A percentile compares a stretch with the other conserved stretches of the same genome.
Conservation (phyloP, 2,797 vertebrate species). For the Erethizon dorsatum region DNA sequence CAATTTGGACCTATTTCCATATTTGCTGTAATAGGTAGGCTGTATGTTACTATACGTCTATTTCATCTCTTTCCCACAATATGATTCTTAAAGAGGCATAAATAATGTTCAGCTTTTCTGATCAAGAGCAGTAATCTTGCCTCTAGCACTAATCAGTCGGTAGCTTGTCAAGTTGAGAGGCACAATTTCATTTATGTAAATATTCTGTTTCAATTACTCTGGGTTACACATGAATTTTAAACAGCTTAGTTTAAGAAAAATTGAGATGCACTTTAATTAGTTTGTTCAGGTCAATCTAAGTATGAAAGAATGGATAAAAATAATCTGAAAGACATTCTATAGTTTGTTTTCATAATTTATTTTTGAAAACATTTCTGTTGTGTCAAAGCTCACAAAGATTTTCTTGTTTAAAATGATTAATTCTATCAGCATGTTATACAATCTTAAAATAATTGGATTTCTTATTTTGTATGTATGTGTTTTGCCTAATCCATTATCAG, state of each 20-base stretch:
- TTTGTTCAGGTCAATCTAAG: neutral
- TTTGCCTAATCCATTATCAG: neutral
- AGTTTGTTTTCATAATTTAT: conserved; percentile 13
- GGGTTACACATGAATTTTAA: conserved; percentile 64
- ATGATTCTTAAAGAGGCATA: conserved; percentile 73
- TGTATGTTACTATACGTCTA: conserved; percentile 20
- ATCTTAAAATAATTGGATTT: neutral
- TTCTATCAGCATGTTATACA: neutral
- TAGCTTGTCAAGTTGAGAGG: conserved; percentile 81
- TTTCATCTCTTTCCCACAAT: conserved; percentile 72
- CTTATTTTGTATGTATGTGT: neutral
- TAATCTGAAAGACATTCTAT: conserved; percentile 3
- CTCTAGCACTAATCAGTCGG: conserved; percentile 85
- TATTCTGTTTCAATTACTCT: conserved; percentile 79
- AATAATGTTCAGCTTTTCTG: conserved; percentile 80
- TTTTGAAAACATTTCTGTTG: neutral
- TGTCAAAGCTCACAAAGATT: neutral
- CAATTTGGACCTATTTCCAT: conserved; percentile 8
- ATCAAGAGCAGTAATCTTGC: conserved; percentile 78
- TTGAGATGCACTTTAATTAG: conserved; percentile 60
- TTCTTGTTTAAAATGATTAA: conserved; percentile 15
- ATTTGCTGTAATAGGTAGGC: conserved; percentile 69
- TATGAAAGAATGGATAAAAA: neutral
- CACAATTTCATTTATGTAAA: conserved; percentile 75
- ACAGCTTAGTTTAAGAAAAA: conserved; percentile 58